Percentiles rank a stretch among this genome's conserved stretches.
Evolutionary conservation across 2,113 vertebrate genomes (phyloP).

Genomic region (Acanthochromis polyacanthus): DNA sequence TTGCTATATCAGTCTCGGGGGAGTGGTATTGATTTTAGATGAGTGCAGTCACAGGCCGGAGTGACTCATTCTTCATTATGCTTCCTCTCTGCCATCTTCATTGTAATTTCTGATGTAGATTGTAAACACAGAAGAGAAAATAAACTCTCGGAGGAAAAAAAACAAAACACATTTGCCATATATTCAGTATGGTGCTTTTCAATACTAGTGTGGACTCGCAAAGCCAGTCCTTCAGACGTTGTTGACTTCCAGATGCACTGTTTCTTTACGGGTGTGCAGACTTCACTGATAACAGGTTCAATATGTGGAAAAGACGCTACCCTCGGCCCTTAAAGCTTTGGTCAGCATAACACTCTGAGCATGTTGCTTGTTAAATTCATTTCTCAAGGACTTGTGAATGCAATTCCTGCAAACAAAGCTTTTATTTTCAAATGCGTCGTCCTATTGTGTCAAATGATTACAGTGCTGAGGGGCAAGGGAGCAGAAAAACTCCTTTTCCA

Average conservation of each 20-base stretch:
- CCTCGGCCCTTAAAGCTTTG: conserved; percentile 30
- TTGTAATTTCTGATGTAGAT: conserved; percentile 16
- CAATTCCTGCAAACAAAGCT: conserved; percentile 33
- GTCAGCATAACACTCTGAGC: conserved; percentile 33
- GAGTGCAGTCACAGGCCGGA: conserved; percentile 42
- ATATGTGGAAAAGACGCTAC: conserved; percentile 10
- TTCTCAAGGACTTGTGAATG: conserved; percentile 46
- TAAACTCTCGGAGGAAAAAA: background rate
- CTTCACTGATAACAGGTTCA: conserved; percentile 14
- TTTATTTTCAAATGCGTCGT: conserved; percentile 48
- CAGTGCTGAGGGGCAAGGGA: conserved; percentile 36
- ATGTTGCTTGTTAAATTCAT: conserved; percentile 46
- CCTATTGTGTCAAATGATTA: conserved; percentile 59
- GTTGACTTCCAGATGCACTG: background rate
- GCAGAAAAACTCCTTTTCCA: conserved; percentile 48
- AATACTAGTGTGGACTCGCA: background rate
- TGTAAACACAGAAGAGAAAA: conserved; percentile 20
- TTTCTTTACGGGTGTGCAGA: background rate
- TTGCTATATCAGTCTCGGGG: conserved; percentile 45
- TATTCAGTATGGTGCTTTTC: conserved; percentile 6
- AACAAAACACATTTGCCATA: background rate
- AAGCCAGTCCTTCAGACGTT: background rate
- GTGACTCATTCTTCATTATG: conserved; percentile 46
- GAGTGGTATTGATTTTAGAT: conserved; percentile 61
- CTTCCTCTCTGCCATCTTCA: conserved; percentile 16